Evolutionary conservation across 2,888 invertebrate species (phyloP), one percentile per base, ranked within the genome.

Genomic region (Atrina japonica): DNA sequence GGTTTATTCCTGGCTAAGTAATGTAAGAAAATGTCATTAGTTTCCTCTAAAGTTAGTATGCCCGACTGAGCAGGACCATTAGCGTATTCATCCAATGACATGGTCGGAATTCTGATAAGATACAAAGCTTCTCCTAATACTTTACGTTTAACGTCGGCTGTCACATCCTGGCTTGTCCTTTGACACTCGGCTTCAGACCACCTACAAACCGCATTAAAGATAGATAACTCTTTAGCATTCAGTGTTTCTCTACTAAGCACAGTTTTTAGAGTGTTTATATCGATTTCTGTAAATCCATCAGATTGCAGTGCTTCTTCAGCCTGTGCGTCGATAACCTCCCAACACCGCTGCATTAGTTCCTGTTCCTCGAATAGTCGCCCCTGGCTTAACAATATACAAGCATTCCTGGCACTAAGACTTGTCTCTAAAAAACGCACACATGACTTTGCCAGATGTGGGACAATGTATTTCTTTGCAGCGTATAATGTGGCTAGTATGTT

Each of bases 381-480:
- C 91, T 98, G 98, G 91, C 97, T 97, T 86, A 98, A 93, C 82
- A 98, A 94, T 82, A 98, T 93, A 91, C 98, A 98, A 80, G 97
- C 97, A 92, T 98, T 98, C 92, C 96, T 96, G 83, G 98, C 97
- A 82, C 96, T 97, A 80, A 98, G 93, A 92, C 96, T 97, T 82
- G 97, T 96, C 92, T 98, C 97, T 89, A 98, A 93, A 92, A 95
- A 98, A 91, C 95, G 95, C 80, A 98, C 97, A 92, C 98, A 98
- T 45, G 97, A 96, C 78, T 95, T 93, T 58, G 97, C 97, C 91
- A 98, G 92, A 92, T 97, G 96, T 63, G 97, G 97, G 67, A 98
- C 96, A 87, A 98, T 96, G 91, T 98, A 98, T 91, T 98, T 98
- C 91, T 98, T 98, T 70, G 98, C 97, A 71, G 96, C 97, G 91